Percentiles rank a stretch among this genome's conserved stretches.
phyloP scores from a whole-genome alignment of 2,797 vertebrate species.

The Echeneis naucrates region DNA sequence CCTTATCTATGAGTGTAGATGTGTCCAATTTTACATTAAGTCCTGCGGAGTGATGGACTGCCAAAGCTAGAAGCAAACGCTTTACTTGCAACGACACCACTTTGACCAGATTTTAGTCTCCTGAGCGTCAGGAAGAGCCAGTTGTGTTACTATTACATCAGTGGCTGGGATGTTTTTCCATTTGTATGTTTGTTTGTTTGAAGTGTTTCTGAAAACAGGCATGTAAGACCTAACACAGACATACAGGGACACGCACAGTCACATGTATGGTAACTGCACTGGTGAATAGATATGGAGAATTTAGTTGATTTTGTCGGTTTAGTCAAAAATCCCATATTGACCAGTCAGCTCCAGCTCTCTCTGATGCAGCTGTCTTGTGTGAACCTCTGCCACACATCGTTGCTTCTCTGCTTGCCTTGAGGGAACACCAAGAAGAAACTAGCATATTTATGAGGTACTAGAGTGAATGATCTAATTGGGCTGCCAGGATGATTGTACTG shows the following conservation, averaged over 20 bases:
- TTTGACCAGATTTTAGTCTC: background rate
- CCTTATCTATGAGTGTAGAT: background rate
- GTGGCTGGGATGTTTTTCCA: too few species aligned
- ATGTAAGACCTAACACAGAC: background rate
- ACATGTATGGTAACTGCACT: slow-evolving; percentile 19
- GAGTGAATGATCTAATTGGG: background rate
- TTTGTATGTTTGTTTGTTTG: too few species aligned
- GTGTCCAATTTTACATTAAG: background rate
- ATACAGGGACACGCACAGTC: slow-evolving; percentile 8
- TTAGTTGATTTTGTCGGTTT: slow-evolving; percentile 25
- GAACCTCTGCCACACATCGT: background rate
- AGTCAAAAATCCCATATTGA: slow-evolving; percentile 49
- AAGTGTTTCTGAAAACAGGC: background rate
- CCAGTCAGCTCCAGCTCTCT: slow-evolving; percentile 39
- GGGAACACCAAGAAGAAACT: slow-evolving; percentile 8
- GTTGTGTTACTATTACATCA: too few species aligned
- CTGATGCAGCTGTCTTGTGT: background rate
- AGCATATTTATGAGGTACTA: background rate
- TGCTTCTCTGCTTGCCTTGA: background rate
- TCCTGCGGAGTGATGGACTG: too few species aligned
- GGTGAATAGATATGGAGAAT: slow-evolving; percentile 13
- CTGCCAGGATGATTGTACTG: background rate
- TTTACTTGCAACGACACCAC: background rate
- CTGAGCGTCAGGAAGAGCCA: too few species aligned
- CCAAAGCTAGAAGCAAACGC: too few species aligned